A percentile compares a stretch with the other conserved stretches of the same genome.
phyloP scores from a whole-genome alignment of 2,113 vertebrate genomes.

The Donacobius atricapilla region DNA sequence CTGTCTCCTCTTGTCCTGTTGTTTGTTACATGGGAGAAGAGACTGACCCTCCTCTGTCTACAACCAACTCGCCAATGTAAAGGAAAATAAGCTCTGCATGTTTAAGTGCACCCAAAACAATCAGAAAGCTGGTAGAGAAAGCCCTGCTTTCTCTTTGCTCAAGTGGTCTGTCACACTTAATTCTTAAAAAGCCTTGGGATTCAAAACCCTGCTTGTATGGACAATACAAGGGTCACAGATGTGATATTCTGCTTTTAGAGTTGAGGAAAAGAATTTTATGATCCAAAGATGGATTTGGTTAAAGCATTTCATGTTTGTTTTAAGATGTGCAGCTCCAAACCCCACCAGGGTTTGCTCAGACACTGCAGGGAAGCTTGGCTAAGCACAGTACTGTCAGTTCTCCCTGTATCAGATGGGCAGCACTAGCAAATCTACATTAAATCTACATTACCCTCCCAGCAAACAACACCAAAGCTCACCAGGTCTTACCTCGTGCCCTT shows the following conservation, averaged over 20 bases:
- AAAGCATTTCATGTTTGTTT: background rate
- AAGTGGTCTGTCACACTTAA: background rate
- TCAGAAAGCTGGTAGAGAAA: background rate
- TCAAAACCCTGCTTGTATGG: background rate
- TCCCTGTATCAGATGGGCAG: background rate
- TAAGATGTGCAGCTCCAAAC: background rate
- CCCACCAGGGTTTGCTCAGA: background rate
- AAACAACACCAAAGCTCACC: background rate
- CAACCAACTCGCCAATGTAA: background rate
- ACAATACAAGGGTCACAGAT: background rate
- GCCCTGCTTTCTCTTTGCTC: background rate
- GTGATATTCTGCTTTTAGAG: background rate
- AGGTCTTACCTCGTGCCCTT: constrained; percentile 88
- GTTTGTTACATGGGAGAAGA: background rate
- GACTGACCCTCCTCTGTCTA: background rate
- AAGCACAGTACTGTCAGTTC: background rate
- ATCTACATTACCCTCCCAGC: background rate
- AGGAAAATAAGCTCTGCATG: background rate
- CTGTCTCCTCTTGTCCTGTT: background rate
- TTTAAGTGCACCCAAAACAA: background rate
- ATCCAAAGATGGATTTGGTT: background rate
- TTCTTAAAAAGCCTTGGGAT: background rate
- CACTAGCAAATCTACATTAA: background rate
- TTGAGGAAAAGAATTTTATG: background rate
- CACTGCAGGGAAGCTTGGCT: background rate